Conservation (phyloP, 2,113 vertebrate genomes). For the Podiceps cristatus region DNA sequence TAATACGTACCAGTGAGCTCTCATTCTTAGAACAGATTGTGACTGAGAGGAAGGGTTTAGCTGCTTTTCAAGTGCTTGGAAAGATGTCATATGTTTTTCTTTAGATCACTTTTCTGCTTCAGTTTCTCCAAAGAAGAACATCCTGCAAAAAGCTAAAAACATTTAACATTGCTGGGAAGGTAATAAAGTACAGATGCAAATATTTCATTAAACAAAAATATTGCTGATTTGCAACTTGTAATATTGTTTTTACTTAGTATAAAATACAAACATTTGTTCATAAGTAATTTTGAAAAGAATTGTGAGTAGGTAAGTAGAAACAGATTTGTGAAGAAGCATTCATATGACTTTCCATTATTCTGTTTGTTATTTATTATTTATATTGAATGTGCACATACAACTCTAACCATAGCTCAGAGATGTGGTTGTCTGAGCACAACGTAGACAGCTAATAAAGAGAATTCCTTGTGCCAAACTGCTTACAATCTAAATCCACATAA, state of each 20-base stretch:
- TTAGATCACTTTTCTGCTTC: neutral
- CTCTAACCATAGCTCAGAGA: neutral
- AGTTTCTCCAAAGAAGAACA: neutral
- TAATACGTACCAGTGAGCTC: constrained; percentile 7
- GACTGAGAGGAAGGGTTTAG: constrained; percentile 48
- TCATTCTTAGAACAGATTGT: constrained; percentile 50
- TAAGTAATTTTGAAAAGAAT: neutral
- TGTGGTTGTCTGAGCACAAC: neutral
- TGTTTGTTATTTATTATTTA: neutral
- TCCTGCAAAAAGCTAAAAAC: constrained; percentile 1
- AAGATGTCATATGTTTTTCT: constrained; percentile 50
- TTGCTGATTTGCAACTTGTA: neutral
- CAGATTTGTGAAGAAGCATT: neutral
- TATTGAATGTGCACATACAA: neutral
- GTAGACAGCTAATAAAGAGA: neutral
- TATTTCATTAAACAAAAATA: neutral
- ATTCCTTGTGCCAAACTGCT: neutral
- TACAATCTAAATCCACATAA: neutral
- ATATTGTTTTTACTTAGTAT: neutral
- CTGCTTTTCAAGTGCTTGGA: constrained; percentile 23
- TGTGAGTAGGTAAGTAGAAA: neutral
- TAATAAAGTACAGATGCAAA: neutral
- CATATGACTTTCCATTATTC: neutral
- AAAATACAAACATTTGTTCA: neutral
- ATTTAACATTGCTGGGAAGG: neutral